phyloP scores from a whole-genome alignment of 2,888 invertebrate genomes.

The Metellina segmentata region DNA sequence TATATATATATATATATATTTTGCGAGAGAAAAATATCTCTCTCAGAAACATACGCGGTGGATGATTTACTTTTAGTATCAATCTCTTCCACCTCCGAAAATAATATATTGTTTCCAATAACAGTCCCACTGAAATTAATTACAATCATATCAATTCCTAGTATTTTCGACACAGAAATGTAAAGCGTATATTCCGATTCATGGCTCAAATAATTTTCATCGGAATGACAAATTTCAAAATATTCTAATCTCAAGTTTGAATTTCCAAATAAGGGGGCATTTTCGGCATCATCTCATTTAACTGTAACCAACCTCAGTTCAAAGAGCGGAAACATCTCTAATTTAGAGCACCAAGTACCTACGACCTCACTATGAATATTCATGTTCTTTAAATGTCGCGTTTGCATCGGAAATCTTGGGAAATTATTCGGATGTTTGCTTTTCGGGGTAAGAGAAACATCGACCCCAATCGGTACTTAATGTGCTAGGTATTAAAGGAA shows the following conservation, averaged over 20 bases:
- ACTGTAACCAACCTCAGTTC: constrained; percentile 3
- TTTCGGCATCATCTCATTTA: not conserved
- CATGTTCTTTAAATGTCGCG: not conserved
- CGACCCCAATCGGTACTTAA: not conserved
- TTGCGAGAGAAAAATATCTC: no score
- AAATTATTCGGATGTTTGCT: not conserved
- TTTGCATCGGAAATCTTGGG: not conserved
- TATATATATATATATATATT: no score
- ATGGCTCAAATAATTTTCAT: not conserved
- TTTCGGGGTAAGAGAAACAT: not conserved
- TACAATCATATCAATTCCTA: no score
- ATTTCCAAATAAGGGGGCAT: not conserved
- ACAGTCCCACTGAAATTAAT: no score
- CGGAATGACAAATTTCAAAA: not conserved
- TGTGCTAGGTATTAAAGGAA: not conserved
- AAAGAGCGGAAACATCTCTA: constrained; percentile 26
- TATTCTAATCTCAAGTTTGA: not conserved
- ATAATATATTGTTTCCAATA: no score
- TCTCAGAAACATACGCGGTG: no score
- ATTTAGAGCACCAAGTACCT: not conserved
- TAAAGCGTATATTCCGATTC: not conserved
- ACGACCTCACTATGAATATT: not conserved
- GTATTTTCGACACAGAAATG: no score
- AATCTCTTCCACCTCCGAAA: no score
- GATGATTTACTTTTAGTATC: no score